These are phyloP conservation scores for Myrmophylax atrothorax DNA, from an alignment of 2,113 vertebrate genomes.

Conservation along the genomic window DNA sequence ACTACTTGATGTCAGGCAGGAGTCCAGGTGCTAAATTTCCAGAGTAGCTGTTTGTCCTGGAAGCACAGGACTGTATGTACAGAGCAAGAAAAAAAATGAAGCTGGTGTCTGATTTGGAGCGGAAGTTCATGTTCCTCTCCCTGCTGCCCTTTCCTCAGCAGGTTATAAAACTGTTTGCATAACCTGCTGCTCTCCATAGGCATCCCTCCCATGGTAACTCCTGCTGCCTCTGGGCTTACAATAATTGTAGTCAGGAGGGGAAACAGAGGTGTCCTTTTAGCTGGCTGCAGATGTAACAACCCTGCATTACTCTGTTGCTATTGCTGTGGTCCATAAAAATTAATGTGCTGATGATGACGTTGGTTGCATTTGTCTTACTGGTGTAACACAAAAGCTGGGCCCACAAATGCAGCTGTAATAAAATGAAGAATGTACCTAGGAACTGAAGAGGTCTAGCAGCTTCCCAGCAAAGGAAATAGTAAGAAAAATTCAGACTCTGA, in stretches of 20 bases:
- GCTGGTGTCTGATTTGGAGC: rapidly evolving
- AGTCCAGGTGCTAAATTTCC: neutral
- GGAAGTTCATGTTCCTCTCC: rapidly evolving
- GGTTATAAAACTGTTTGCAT: neutral
- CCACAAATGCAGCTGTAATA: neutral
- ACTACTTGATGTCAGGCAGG: neutral
- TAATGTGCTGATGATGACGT: neutral
- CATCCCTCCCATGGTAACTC: rapidly evolving
- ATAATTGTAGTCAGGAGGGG: neutral
- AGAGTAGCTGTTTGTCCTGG: neutral
- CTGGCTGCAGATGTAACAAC: neutral
- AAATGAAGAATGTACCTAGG: neutral
- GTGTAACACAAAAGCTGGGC: rapidly evolving
- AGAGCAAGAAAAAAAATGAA: neutral
- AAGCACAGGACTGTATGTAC: neutral
- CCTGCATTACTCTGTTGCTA: neutral
- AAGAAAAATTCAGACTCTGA: neutral
- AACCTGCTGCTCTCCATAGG: rapidly evolving
- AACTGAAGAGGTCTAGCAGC: neutral
- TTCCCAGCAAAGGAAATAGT: rapidly evolving
- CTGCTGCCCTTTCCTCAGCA: neutral
- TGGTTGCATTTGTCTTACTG: neutral
- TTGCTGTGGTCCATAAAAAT: neutral
- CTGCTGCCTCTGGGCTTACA: neutral
- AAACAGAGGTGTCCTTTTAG: neutral